Percentiles rank a stretch among this genome's conserved stretches.
phyloP scores from a whole-genome alignment of 2,113 vertebrate species.

The Promerops cafer region DNA sequence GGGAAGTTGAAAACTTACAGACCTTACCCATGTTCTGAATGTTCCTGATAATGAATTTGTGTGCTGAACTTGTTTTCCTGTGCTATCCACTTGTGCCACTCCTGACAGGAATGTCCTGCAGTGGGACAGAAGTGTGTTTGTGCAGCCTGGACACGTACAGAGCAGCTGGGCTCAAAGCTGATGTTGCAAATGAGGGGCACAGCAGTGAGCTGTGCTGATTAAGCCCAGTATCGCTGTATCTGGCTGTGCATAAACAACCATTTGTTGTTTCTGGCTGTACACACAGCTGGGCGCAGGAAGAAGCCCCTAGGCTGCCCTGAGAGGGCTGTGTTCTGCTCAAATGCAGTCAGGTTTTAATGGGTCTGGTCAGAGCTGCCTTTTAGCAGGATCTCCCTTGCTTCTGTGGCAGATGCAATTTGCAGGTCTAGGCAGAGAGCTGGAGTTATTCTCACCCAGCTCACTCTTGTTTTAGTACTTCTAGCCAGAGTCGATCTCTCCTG shows the following conservation, averaged over 20 bases:
- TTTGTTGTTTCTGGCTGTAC: background rate
- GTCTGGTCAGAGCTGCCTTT: background rate
- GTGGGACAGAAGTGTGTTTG: background rate
- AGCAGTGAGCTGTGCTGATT: background rate
- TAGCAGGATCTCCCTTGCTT: background rate
- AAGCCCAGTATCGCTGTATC: background rate
- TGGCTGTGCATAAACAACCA: background rate
- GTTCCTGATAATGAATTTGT: background rate
- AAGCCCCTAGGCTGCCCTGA: background rate
- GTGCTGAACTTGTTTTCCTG: background rate
- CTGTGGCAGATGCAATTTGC: background rate
- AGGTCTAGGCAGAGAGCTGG: background rate
- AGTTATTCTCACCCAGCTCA: background rate
- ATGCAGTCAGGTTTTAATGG: background rate
- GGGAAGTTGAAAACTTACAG: background rate
- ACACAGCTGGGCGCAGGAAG: background rate
- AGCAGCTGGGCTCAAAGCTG: background rate
- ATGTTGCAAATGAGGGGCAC: background rate
- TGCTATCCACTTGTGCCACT: background rate
- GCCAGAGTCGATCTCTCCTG: background rate
- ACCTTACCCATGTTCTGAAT: background rate
- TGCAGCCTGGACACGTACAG: accelerated
- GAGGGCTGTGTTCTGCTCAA: background rate
- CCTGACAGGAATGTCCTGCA: background rate
- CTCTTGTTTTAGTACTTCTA: background rate